phyloP scores from a whole-genome alignment of 2,797 vertebrate species.

The Syndactyla subalaris region DNA sequence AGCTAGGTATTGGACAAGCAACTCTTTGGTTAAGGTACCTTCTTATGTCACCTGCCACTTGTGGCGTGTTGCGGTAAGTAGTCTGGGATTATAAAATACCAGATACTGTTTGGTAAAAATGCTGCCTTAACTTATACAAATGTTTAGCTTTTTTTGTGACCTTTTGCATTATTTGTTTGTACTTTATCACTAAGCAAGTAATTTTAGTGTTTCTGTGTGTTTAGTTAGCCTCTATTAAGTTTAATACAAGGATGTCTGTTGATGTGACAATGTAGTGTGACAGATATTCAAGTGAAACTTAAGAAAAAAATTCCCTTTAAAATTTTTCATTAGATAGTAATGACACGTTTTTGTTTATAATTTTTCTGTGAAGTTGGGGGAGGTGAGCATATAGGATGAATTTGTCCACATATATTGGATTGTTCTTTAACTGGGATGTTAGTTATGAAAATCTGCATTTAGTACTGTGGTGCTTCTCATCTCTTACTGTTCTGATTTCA shows the following conservation, averaged over 20 bases:
- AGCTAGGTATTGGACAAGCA: conserved; percentile 97
- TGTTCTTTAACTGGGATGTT: neutral
- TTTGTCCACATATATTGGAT: neutral
- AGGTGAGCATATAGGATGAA: neutral
- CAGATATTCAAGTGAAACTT: neutral
- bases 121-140: conserved; percentile 38
- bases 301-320: neutral
- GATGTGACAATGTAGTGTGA: conserved; percentile 12
- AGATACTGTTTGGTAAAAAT: conserved; percentile 62
- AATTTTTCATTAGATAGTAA: neutral
- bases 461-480: neutral
- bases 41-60: conserved; percentile 70
- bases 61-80: conserved; percentile 74
- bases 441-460: conserved; percentile 3
- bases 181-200: conserved; percentile 30
- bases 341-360: conserved; percentile 19
- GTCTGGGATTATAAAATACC: conserved; percentile 71
- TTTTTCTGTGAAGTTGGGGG: conserved; percentile 39
- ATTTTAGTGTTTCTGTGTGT: neutral
- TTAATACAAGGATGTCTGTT: conserved; percentile 8
- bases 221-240: conserved; percentile 41
- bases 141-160: conserved; percentile 48
- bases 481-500: neutral
- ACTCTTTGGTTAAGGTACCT: conserved; percentile 91
- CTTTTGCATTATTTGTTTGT: conserved; percentile 45